These are phyloP conservation scores for Gobio occitaniae DNA, from an alignment of 2,797 vertebrate genomes.

Conservation along the genomic window DNA sequence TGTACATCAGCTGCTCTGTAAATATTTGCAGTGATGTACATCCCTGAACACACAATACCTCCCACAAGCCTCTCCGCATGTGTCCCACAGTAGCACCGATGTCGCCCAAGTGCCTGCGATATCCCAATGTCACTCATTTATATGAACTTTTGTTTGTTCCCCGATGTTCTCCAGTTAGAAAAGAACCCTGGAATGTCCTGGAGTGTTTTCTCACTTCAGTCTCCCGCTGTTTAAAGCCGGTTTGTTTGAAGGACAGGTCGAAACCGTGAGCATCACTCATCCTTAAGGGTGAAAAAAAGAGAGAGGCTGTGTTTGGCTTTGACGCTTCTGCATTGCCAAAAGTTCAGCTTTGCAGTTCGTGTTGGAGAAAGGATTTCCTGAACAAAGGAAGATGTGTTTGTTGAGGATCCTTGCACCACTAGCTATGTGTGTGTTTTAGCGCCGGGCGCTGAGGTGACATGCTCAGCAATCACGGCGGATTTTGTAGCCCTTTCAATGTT, in stretches of 20 bases:
- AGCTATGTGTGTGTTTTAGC: slow-evolving; percentile 64
- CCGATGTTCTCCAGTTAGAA: slow-evolving; percentile 33
- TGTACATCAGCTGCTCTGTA: slow-evolving; percentile 51
- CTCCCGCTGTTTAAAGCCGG: slow-evolving; percentile 53
- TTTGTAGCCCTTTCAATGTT: slow-evolving; percentile 58
- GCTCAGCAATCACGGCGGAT: slow-evolving; percentile 54
- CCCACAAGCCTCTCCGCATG: slow-evolving; percentile 51
- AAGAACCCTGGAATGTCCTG: slow-evolving; percentile 57
- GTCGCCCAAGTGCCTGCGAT: slow-evolving; percentile 26
- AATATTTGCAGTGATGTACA: slow-evolving; percentile 62
- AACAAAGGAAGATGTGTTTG: slow-evolving; percentile 67
- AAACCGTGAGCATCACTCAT: slow-evolving; percentile 58
- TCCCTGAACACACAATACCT: slow-evolving; percentile 49
- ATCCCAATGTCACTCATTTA: slow-evolving; percentile 35
- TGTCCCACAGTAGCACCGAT: slow-evolving; percentile 25
- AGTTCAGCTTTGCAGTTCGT: slow-evolving; percentile 64
- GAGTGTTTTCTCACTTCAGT: slow-evolving; percentile 62
- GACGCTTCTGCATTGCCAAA: slow-evolving; percentile 54
- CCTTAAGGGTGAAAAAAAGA: slow-evolving; percentile 43
- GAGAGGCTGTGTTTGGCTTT: slow-evolving; percentile 62
- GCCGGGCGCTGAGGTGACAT: slow-evolving; percentile 60
- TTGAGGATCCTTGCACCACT: slow-evolving; percentile 63
- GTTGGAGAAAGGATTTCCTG: slow-evolving; percentile 66
- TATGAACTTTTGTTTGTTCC: slow-evolving; percentile 44
- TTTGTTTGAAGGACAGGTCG: slow-evolving; percentile 64